phyloP scores from a whole-genome alignment of 2,113 vertebrate genomes.

The Uropsilus gracilis region DNA sequence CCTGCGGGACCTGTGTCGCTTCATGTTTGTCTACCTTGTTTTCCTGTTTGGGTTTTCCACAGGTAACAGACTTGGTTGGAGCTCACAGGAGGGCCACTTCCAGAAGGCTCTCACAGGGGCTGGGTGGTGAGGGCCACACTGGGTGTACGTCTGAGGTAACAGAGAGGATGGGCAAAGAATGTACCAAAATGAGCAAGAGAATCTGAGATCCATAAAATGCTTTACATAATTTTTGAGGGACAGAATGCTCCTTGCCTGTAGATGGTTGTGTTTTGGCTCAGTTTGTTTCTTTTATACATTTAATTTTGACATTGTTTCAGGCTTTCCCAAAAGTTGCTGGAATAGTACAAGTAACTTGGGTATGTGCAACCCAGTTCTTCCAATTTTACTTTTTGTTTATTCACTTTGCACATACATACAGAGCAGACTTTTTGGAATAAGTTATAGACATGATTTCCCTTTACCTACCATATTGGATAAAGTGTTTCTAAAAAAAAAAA shows the following conservation, averaged over 20 bases:
- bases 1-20: conserved; percentile 94
- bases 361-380: not conserved
- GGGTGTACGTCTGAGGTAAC: not conserved
- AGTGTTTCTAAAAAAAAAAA: not conserved
- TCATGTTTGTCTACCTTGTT: conserved; percentile 95
- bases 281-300: not conserved
- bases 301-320: conserved; percentile 15
- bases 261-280: not conserved
- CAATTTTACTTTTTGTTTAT: not conserved
- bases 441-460: not conserved
- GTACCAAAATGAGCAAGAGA: not conserved
- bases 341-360: not conserved
- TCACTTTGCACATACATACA: too few relatives aligned
- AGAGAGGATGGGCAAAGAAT: not conserved
- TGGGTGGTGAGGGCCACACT: not conserved
- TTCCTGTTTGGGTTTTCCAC: conserved; percentile 97
- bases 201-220: not conserved
- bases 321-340: not conserved
- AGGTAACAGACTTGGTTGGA: conserved; percentile 86
- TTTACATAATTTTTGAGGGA: not conserved
- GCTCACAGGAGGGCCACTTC: not conserved
- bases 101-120: not conserved
- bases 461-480: not conserved
- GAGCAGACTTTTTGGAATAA: not conserved
- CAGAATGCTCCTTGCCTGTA: not conserved